These are phyloP conservation scores for Rhynchotus rufescens DNA, from an alignment of 2,797 vertebrate species.

Conservation along the genomic window DNA sequence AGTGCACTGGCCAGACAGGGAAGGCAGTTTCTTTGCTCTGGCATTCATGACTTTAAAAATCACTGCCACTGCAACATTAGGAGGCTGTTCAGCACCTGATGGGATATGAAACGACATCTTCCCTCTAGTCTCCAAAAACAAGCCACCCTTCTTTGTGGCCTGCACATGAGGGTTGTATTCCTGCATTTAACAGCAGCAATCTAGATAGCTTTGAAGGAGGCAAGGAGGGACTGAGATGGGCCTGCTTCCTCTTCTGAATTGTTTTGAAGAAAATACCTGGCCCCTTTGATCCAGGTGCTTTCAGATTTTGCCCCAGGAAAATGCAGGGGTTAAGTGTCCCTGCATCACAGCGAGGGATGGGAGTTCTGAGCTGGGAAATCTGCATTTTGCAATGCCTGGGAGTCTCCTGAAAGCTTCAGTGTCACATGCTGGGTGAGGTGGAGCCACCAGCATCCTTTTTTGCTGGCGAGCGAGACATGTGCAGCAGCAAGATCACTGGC, in stretches of 20 bases:
- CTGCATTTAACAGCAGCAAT: neutral
- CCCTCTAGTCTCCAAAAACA: neutral
- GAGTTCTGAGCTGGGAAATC: neutral
- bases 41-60: neutral
- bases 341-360: fast-evolving
- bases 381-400: fast-evolving
- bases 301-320: neutral
- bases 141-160: neutral
- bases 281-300: neutral
- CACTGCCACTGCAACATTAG: fast-evolving
- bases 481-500: neutral
- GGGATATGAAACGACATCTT: neutral
- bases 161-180: neutral
- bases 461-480: neutral
- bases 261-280: neutral
- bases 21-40: fast-evolving
- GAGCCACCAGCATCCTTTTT: fast-evolving
- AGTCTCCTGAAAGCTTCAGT: neutral
- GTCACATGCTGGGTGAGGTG: fast-evolving
- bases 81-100: neutral
- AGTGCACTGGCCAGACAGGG: neutral
- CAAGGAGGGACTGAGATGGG: neutral
- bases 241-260: neutral
- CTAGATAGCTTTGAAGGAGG: neutral
- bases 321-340: fast-evolving